These are phyloP conservation scores for Seira musarum DNA, from an alignment of 2,888 invertebrate species.

Conservation along the genomic window DNA sequence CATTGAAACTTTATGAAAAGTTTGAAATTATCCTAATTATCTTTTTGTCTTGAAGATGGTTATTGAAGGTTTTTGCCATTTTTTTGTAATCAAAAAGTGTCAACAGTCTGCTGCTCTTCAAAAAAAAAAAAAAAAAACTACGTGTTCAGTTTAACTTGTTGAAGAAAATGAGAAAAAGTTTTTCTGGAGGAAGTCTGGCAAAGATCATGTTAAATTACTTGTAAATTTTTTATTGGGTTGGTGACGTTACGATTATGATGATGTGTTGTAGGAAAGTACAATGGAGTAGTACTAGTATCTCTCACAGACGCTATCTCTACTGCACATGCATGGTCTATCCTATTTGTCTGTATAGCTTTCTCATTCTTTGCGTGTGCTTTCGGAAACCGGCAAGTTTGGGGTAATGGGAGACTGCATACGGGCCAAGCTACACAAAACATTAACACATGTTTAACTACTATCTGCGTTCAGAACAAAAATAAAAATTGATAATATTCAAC, in stretches of 20 bases:
- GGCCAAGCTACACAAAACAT: too few species aligned
- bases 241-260: conserved; percentile 7
- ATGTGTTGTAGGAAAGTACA: not conserved
- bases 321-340: too few species aligned
- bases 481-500: too few species aligned
- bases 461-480: too few species aligned
- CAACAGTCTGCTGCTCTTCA: conserved; percentile 15
- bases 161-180: not conserved
- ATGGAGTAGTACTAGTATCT: conserved; percentile 3
- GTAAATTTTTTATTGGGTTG: conserved; percentile 34
- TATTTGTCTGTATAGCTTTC: too few species aligned
- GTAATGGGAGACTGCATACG: too few species aligned
- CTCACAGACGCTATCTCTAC: not conserved
- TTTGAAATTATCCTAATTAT: not conserved
- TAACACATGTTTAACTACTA: too few species aligned
- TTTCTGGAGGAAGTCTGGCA: not conserved
- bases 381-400: too few species aligned
- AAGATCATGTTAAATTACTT: conserved; percentile 34
- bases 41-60: not conserved
- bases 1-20: too few species aligned
- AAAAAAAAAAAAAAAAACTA: too few species aligned
- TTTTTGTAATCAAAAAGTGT: not conserved
- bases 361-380: too few species aligned
- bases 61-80: not conserved
- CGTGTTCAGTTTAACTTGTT: conserved; percentile 1